phyloP scores from a whole-genome alignment of 2,888 invertebrate species.

The Himalopsyche anomala region DNA sequence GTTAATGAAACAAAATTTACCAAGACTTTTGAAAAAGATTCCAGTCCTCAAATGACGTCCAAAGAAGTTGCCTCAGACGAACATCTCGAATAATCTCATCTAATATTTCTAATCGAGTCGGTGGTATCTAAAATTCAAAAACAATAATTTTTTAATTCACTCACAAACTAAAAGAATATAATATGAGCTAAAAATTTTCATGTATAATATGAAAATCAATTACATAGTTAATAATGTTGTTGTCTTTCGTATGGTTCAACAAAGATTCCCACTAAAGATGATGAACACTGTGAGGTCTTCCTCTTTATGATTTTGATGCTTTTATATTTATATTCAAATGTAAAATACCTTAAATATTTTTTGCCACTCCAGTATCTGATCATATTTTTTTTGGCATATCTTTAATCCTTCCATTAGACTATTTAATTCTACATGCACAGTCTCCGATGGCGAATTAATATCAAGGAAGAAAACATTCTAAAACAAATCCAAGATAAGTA shows the following conservation, averaged over 20 bases:
- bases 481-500: conserved; percentile 62
- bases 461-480: conserved; percentile 87
- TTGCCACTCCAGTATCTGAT: conserved; percentile 87
- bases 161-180: no score
- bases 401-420: conserved; percentile 80
- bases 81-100: conserved; percentile 89
- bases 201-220: no score
- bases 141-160: no score
- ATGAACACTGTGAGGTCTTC: no score
- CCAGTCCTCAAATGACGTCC: conserved; percentile 89
- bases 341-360: conserved; percentile 85
- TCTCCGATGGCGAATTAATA: conserved; percentile 82
- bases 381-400: conserved; percentile 82
- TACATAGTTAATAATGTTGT: no score
- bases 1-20: conserved; percentile 71
- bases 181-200: no score
- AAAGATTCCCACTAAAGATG: no score
- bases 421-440: conserved; percentile 78
- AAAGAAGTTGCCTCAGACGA: conserved; percentile 86
- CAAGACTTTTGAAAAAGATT: conserved; percentile 81
- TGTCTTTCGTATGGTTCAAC: no score
- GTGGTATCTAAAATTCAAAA: conserved; percentile 67
- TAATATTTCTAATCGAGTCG: conserved; percentile 87
- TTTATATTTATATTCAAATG: no score
- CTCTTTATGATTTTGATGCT: no score